phyloP scores from a whole-genome alignment of 2,113 vertebrate species.

The Barnardius zonarius region DNA sequence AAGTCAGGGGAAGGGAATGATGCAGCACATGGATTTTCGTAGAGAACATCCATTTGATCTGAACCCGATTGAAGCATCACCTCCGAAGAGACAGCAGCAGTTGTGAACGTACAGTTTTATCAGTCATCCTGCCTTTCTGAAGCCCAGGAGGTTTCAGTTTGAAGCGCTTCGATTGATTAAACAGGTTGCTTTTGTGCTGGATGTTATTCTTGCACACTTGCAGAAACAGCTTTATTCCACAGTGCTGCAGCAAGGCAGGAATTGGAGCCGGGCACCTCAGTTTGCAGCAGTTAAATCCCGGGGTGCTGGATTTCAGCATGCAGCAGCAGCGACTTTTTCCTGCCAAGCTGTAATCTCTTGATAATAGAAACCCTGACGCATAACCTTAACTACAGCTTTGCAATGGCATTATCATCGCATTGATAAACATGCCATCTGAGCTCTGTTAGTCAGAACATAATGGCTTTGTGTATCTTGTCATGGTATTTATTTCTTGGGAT shows the following conservation, averaged over 20 bases:
- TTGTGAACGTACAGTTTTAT: neutral
- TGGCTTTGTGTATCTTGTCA: constrained; percentile 64
- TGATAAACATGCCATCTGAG: constrained; percentile 62
- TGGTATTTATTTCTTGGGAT: constrained; percentile 57
- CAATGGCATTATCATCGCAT: constrained; percentile 9
- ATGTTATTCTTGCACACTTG: accelerated
- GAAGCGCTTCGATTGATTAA: neutral
- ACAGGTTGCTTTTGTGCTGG: neutral
- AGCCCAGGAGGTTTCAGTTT: neutral
- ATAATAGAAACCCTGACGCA: constrained; percentile 45
- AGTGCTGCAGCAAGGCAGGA: neutral
- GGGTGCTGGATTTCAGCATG: neutral
- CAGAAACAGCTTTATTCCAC: neutral
- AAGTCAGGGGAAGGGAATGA: neutral
- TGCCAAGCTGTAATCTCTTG: constrained; percentile 42
- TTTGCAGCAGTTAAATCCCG: neutral
- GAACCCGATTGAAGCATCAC: neutral
- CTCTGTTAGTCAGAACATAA: constrained; percentile 41
- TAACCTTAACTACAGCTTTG: constrained; percentile 21
- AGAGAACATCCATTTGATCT: neutral
- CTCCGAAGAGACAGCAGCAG: neutral
- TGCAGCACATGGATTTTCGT: neutral
- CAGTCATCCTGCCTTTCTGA: neutral
- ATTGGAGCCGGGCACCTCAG: neutral
- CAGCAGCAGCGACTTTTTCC: neutral